Conservation (phyloP, 2,888 invertebrate species). For the Trissonchulus latispiculum region DNA sequence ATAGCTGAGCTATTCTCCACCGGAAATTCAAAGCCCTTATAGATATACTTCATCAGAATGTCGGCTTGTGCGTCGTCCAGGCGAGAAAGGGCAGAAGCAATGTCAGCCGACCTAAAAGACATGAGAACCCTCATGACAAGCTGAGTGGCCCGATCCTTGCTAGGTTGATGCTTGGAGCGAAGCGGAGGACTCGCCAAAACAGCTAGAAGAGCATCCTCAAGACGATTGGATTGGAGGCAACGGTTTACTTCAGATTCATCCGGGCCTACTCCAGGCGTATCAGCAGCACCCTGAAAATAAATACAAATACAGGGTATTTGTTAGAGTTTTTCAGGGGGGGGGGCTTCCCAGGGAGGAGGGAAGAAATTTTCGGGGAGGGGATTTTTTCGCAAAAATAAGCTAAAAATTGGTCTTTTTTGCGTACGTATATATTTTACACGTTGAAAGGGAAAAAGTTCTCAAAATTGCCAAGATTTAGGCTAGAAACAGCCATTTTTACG, state of each 20-base stretch:
- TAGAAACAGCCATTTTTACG: no score
- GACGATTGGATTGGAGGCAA: conserved; percentile 28
- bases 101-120: conserved; percentile 81
- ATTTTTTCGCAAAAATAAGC: no score
- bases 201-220: conserved; percentile 67
- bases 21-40: conserved; percentile 77
- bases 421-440: no score
- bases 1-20: conserved; percentile 87
- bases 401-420: no score
- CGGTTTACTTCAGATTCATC: conserved; percentile 71
- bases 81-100: conserved; percentile 73
- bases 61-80: conserved; percentile 71
- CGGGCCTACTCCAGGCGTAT: conserved; percentile 60
- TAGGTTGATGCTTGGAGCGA: conserved; percentile 62
- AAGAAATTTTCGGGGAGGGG: no score
- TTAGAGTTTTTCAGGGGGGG: no score
- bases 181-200: conserved; percentile 80
- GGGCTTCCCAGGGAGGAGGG: no score
- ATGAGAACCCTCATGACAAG: conserved; percentile 76
- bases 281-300: no score
- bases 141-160: conserved; percentile 67
- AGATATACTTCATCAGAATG: conserved; percentile 93
- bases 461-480: no score
- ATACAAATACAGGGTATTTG: no score
- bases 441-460: no score